A percentile compares a stretch with the other conserved stretches of the same genome.
These are phyloP conservation scores for Coregonus ussuriensis DNA, from an alignment of 2,797 vertebrate genomes.

Conservation along the genomic window DNA sequence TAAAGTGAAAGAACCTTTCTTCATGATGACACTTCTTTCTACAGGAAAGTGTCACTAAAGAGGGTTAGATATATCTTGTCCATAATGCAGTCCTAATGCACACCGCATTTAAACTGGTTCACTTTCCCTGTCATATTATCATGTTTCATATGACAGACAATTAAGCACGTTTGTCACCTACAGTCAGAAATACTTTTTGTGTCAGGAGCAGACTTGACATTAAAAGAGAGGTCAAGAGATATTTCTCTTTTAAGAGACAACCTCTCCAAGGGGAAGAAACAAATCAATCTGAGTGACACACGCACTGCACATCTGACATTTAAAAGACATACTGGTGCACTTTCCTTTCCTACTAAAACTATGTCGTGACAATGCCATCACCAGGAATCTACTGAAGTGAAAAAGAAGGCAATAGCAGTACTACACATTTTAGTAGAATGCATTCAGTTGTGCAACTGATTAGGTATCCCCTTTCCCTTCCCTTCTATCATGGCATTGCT, in stretches of 20 bases:
- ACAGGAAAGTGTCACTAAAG: slow-evolving; percentile 26
- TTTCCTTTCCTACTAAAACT: background rate
- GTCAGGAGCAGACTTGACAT: slow-evolving; percentile 7
- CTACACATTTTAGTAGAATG: no score
- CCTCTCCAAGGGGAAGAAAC: background rate
- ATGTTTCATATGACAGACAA: slow-evolving; percentile 20
- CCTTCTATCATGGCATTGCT: background rate
- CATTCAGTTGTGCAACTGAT: no score
- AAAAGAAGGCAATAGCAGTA: background rate
- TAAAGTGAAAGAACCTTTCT: slow-evolving; percentile 43
- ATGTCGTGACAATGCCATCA: background rate
- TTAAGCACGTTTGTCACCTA: slow-evolving; percentile 36
- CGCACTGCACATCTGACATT: background rate
- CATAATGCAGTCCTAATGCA: slow-evolving; percentile 17
- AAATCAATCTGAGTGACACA: background rate
- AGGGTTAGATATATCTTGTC: slow-evolving; percentile 26
- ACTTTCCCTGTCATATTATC: slow-evolving; percentile 34
- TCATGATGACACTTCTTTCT: slow-evolving; percentile 39
- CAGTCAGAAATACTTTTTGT: slow-evolving; percentile 7
- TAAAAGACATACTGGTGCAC: slow-evolving; percentile 1
- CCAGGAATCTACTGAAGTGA: slow-evolving; percentile 5
- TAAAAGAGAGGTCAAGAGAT: background rate
- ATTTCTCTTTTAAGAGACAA: background rate
- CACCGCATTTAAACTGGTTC: slow-evolving; percentile 27
- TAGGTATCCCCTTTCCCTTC: no score